Base-by-base conservation (phyloP, 2,888 invertebrate genomes). In the Melipona beecheii region DNA sequence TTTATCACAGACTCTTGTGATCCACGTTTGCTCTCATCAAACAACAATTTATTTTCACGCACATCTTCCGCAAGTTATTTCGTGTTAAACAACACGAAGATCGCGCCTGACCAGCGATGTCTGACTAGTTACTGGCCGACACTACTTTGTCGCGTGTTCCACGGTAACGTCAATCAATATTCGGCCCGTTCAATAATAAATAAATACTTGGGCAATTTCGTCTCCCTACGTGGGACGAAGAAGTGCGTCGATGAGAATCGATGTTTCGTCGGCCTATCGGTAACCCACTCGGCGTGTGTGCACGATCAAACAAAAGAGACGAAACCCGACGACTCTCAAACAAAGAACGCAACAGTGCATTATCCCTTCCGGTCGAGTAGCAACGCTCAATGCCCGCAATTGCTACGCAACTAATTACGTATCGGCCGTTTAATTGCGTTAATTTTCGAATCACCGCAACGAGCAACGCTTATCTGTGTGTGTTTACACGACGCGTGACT, bases 401-500 rank as follows among this genome's bases (percentile, higher is more conserved):
- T 49, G 24, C 72, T 52, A 49, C 31, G 17, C 73, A 72, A 65
- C 72, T 85, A 86, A 81, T 85, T 84, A 79, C 69, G n/a, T 54
- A 56, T 64, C 69, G 56, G 69, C 24, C 77, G 76, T 87, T 90
- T 90, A 85, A 89, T 90, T 73, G 81, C 83, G 84, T 80, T 86
- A 87, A 90, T 89, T 79, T 74, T 75, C 72, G 81, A 85, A 87
- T 78, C 81, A 81, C 81, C 82, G 81, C 83, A 71, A 75, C 24
- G 66, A 58, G 72, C 69, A 9, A 36, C 9, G 9, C 36, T 36
- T 2, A 9, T 4, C 4, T 31, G 31, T 27, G 36, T 36, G 36
- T 75, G 75, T 89, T 87, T 83, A 80, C 75, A 50, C 56, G 65
- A 43, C 19, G 43, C 52, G 65, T 58, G 71, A 69, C 69, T 66